These are phyloP conservation scores for Gymnodraco acuticeps DNA, from an alignment of 2,797 vertebrate species.

Conservation along the genomic window DNA sequence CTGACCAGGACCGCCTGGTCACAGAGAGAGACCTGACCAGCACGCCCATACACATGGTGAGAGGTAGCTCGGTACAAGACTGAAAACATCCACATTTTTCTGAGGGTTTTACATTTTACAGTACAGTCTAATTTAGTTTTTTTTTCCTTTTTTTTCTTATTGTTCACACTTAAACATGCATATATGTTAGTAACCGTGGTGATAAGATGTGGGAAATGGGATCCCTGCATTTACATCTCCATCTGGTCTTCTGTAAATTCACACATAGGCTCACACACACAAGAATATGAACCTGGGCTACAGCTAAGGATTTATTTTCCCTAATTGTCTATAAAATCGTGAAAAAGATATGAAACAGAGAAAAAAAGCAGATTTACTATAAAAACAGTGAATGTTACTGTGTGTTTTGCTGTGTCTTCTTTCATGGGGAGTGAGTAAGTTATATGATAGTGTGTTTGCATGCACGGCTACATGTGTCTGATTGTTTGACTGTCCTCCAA, in stretches of 20 bases:
- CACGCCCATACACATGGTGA: constrained; percentile 94
- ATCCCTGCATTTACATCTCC: neutral
- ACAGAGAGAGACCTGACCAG: constrained; percentile 94
- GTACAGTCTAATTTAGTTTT: neutral
- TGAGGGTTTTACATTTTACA: neutral
- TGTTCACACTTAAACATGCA: neutral
- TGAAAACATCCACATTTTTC: neutral
- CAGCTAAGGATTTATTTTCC: neutral
- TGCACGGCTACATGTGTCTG: constrained; percentile 10
- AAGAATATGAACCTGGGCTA: neutral
- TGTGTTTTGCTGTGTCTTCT: neutral
- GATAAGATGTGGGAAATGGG: constrained; percentile 8
- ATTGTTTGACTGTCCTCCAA: constrained; percentile 34
- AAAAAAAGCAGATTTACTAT: neutral
- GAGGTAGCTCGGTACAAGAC: neutral
- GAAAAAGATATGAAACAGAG: neutral
- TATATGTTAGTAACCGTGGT: constrained; percentile 1
- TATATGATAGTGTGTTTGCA: constrained; percentile 17
- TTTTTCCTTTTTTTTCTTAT: neutral
- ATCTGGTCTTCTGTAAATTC: constrained; percentile 1
- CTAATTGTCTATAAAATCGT: neutral
- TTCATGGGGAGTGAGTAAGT: constrained; percentile 4
- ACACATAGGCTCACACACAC: neutral
- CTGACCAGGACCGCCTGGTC: constrained; percentile 95
- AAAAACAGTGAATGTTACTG: neutral